A percentile compares a stretch with the other conserved stretches of the same genome.
phyloP scores from a whole-genome alignment of 2,113 vertebrate species.

The Python bivittatus region DNA sequence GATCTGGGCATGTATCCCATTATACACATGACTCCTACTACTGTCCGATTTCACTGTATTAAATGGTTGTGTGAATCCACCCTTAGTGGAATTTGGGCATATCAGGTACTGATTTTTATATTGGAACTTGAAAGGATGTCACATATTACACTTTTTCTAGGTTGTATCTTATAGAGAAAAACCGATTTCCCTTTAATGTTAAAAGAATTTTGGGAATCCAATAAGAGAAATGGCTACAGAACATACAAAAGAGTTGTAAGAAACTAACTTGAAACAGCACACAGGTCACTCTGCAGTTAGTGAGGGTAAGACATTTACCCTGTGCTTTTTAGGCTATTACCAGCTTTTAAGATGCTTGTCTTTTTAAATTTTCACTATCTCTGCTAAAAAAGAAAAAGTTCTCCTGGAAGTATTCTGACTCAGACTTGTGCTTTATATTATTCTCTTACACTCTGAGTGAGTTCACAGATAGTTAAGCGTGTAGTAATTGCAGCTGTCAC shows the following conservation, averaged over 20 bases:
- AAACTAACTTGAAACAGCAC: constrained; percentile 13
- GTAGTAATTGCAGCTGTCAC: constrained; percentile 6
- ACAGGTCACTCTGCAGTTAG: constrained; percentile 8
- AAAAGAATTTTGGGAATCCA: constrained; percentile 4
- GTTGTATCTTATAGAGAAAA: not conserved
- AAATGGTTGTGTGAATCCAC: constrained; percentile 1
- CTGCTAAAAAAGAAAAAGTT: not conserved
- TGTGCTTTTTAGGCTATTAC: constrained; percentile 17
- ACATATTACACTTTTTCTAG: constrained; percentile 9
- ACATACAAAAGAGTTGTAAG: constrained; percentile 19
- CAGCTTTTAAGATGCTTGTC: constrained; percentile 9
- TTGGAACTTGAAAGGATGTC: not conserved
- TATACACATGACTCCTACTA: not conserved
- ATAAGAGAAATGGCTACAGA: constrained; percentile 4
- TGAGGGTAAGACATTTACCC: constrained; percentile 17
- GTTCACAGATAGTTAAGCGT: not conserved
- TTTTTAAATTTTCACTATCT: not conserved
- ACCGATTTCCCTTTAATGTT: not conserved
- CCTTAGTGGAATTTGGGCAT: not conserved
- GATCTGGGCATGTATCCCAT: not conserved
- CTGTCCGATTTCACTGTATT: not conserved
- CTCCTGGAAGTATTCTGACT: not conserved
- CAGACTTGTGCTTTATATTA: not conserved
- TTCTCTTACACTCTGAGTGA: not conserved
- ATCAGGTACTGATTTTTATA: not conserved